A percentile compares a stretch with the other conserved stretches of the same genome.
Conservation (phyloP, 2,113 vertebrate species). For the Nerophis ophidion region DNA sequence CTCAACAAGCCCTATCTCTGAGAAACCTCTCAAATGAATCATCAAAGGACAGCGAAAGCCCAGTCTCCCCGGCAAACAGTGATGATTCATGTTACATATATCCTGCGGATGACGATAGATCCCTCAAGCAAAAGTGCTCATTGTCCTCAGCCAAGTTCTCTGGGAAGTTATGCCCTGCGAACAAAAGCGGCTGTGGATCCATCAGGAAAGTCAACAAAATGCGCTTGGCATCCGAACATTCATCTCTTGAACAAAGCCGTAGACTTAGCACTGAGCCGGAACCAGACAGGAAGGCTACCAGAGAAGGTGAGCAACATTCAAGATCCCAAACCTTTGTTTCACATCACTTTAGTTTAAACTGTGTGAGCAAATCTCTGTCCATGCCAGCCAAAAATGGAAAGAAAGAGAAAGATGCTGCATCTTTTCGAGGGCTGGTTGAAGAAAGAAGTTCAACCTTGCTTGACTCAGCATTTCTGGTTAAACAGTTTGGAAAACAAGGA, state of each 20-base stretch:
- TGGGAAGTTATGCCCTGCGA: constrained; percentile 20
- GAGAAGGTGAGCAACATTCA: constrained; percentile 25
- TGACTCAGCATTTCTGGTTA: constrained; percentile 60
- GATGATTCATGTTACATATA: constrained; percentile 69
- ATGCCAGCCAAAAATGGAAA: constrained; percentile 49
- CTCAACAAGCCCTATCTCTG: constrained; percentile 32
- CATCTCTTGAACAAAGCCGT: constrained; percentile 21
- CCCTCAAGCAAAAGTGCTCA: constrained; percentile 46
- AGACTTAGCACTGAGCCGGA: constrained; percentile 5
- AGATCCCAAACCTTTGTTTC: constrained; percentile 25
- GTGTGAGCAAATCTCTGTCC: constrained; percentile 60
- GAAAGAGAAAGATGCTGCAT: constrained; percentile 29
- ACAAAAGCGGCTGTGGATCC: constrained; percentile 30
- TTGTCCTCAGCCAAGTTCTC: constrained; percentile 63
- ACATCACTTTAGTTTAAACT: constrained; percentile 22
- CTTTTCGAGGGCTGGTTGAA: constrained; percentile 34
- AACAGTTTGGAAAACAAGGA: constrained; percentile 76
- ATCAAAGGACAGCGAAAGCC: constrained; percentile 44
- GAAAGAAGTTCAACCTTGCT: constrained; percentile 35
- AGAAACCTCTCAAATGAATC: constrained; percentile 43
- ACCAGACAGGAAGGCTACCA: constrained; percentile 12
- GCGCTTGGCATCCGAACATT: constrained; percentile 38
- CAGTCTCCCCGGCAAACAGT: constrained; percentile 65
- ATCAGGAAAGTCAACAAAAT: constrained; percentile 51
- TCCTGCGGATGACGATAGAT: constrained; percentile 43